Base-by-base conservation (phyloP, 2,113 vertebrate species). In the Xenus cinereus region DNA sequence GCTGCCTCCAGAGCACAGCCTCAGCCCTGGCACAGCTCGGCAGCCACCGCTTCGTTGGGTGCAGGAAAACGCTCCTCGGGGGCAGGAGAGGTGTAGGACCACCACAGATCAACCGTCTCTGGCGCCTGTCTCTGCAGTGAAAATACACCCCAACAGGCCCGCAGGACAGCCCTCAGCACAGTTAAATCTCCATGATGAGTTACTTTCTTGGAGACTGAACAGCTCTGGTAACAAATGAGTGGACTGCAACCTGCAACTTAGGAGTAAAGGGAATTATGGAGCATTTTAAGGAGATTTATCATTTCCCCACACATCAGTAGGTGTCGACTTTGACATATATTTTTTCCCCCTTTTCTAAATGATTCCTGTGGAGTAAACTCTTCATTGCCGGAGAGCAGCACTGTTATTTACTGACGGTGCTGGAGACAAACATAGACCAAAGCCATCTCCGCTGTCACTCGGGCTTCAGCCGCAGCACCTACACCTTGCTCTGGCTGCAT, bases 21-120 rank as follows among this genome's bases (percentile, higher is more conserved):
- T 22, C 21, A 39, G 13, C 48, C 27, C 16, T 3, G 0, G 48
- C 39, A 32, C 43, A 43, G 43, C 15, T 43, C 1, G 4, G 48
- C 37, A 24, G 23, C 32, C 57, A 8, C 26, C 3, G 10, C n/a
- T 28, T 12, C 56, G 7, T n/a, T 30, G 6, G 50, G 43, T 50
- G 51, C 51, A 28, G 21, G n/a, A 27, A 23, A 56, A 67, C 0
- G 2, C 23, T 10, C 27, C 2, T 3, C 11, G 6, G 45, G 64
- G 37, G 9, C 26, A 23, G 30, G 23, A 54, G 48, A 19, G 28
- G 75, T 6, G n/a, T 24, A 16, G n/a, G 50, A 21, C 51, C 7
- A 17, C 21, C 26, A 22, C 39, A n/a, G 41, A 50, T 27, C 27
- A 27, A 5, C 45, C 69, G n/a, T 12, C n/a, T 26, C 86, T 24